Conservation (phyloP, 2,797 vertebrate genomes). For the Clarias platycephalus region DNA sequence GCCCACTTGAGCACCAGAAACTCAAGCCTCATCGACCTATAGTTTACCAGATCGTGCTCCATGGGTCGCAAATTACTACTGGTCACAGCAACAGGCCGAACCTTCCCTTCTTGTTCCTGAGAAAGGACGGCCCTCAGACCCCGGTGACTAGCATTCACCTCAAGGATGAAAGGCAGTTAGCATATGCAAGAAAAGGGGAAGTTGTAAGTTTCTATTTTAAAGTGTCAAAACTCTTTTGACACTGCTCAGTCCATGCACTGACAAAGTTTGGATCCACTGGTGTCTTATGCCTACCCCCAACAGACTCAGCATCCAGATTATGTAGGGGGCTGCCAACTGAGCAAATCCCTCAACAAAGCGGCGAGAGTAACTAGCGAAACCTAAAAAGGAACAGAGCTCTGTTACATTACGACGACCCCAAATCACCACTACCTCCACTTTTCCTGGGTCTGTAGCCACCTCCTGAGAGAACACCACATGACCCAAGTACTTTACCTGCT, state of each 20-base stretch:
- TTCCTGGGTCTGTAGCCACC: no score
- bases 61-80: not conserved
- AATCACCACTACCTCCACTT: no score
- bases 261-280: not conserved
- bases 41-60: not conserved
- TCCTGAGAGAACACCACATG: no score
- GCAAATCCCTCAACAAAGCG: not conserved
- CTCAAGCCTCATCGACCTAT: slow-evolving; percentile 18
- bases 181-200: not conserved
- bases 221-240: not conserved
- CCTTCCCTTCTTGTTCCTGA: not conserved
- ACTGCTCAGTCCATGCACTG: not conserved
- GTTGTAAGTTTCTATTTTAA: not conserved
- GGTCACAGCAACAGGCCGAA: not conserved
- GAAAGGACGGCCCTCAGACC: not conserved
- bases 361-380: not conserved
- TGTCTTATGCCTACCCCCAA: no score
- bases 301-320: not conserved
- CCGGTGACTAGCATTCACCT: not conserved
- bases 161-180: not conserved
- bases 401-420: no score
- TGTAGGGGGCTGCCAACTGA: not conserved
- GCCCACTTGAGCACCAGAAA: not conserved
- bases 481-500: not conserved
- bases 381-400: no score